A percentile compares a stretch with the other conserved stretches of the same genome.
Conservation (phyloP, 2,888 invertebrate genomes). For the Rutpela maculata region DNA sequence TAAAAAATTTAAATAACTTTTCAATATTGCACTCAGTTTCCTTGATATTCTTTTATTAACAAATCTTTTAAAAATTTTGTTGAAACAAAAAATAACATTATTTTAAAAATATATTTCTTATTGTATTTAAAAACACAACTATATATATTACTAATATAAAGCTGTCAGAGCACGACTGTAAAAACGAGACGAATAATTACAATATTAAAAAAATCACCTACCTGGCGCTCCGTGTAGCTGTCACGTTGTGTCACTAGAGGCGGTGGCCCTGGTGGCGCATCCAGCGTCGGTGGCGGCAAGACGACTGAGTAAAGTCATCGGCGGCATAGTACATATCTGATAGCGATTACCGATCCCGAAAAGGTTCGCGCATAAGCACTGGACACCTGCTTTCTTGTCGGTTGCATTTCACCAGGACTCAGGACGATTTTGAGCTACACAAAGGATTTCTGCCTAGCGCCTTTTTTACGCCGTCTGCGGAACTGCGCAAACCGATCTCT, state of each 20-base stretch:
- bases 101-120: no score
- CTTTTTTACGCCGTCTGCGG: conserved; percentile 37
- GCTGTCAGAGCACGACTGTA: background rate
- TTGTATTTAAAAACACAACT: no score
- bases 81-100: no score
- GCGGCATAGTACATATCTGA: conserved; percentile 71
- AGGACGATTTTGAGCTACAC: conserved; percentile 40
- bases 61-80: no score
- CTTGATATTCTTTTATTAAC: no score
- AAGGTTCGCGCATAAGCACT: conserved; percentile 72
- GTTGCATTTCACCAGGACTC: conserved; percentile 53
- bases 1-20: no score
- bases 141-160: no score
- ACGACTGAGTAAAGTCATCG: conserved; percentile 67
- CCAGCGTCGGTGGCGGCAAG: conserved; percentile 61
- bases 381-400: conserved; percentile 65
- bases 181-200: background rate
- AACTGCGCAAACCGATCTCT: conserved; percentile 56
- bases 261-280: conserved; percentile 49
- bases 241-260: conserved; percentile 45
- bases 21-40: no score
- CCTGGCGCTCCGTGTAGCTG: conserved; percentile 47
- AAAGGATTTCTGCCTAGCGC: conserved; percentile 47
- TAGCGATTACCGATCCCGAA: conserved; percentile 70
- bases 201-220: conserved; percentile 5